phyloP scores from a whole-genome alignment of 2,888 invertebrate species.

The Cetonia aurata region DNA sequence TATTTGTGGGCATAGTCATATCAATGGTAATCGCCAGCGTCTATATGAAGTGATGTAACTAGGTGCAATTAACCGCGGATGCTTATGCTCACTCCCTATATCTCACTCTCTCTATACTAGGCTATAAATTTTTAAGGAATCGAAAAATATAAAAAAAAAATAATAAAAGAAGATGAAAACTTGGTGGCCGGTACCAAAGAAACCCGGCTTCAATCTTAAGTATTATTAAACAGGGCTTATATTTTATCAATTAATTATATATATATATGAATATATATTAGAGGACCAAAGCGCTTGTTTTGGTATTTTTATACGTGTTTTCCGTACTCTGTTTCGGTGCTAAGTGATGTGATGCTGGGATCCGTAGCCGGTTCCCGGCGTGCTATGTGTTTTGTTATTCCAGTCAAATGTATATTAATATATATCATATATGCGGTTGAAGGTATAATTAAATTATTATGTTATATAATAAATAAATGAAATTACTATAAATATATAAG shows the following conservation, averaged over 20 bases:
- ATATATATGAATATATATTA: conserved; percentile 52
- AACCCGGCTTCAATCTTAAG: conserved; percentile 56
- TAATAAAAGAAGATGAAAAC: conserved; percentile 17
- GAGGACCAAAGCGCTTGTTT: conserved; percentile 65
- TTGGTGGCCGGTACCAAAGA: conserved; percentile 36
- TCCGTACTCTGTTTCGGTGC: conserved; percentile 66
- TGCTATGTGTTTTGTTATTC: conserved; percentile 63
- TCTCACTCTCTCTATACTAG: conserved; percentile 37
- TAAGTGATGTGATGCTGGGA: conserved; percentile 61
- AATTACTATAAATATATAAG: conserved; percentile 56
- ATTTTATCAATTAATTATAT: conserved; percentile 59
- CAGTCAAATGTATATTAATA: conserved; percentile 63
- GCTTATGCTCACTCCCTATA: conserved; percentile 51
- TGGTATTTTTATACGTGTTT: conserved; percentile 66
- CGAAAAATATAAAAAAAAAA: conserved; percentile 22
- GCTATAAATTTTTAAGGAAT: conserved; percentile 37
- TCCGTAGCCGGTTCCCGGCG: conserved; percentile 48
- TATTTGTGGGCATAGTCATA: conserved; percentile 60
- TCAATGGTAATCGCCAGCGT: conserved; percentile 57
- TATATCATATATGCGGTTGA: conserved; percentile 60
- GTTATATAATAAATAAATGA: conserved; percentile 58
- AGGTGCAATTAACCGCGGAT: conserved; percentile 46
- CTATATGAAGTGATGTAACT: conserved; percentile 42
- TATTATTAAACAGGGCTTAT: conserved; percentile 65
- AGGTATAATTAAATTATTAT: conserved; percentile 62